Percentiles rank a stretch among this genome's conserved stretches.
phyloP scores from a whole-genome alignment of 2,797 vertebrate species.

The Enteromius trimaculatus region DNA sequence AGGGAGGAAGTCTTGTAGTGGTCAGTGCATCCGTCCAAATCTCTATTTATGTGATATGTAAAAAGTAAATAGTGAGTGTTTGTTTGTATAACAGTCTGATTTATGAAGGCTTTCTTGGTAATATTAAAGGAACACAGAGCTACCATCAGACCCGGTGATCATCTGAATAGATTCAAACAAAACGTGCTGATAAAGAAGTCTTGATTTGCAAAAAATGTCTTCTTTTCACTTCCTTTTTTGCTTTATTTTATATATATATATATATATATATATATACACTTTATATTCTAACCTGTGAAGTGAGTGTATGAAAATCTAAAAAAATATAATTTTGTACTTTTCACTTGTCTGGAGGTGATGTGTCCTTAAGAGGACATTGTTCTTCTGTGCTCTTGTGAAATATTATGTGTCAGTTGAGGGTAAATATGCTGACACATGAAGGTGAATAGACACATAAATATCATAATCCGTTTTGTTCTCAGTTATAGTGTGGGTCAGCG shows the following conservation, averaged over 20 bases:
- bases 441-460: slow-evolving; percentile 39
- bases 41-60: neutral
- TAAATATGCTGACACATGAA: slow-evolving; percentile 22
- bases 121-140: no score
- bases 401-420: slow-evolving; percentile 18
- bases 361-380: neutral
- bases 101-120: neutral
- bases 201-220: neutral
- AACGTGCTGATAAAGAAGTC: no score
- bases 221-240: neutral
- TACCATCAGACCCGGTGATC: no score
- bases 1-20: neutral
- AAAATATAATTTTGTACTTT: neutral
- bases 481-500: slow-evolving; percentile 9
- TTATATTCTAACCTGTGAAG: neutral
- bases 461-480: slow-evolving; percentile 16
- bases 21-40: neutral
- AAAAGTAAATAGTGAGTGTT: neutral
- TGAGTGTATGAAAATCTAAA: neutral
- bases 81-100: neutral
- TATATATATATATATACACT: neutral
- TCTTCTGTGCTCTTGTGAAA: slow-evolving; percentile 18
- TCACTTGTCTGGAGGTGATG: neutral
- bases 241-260: neutral
- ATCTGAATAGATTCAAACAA: no score